Percentiles rank a stretch among this genome's conserved stretches.
Conservation (phyloP, 2,888 invertebrate species). For the Myopa testacea region DNA sequence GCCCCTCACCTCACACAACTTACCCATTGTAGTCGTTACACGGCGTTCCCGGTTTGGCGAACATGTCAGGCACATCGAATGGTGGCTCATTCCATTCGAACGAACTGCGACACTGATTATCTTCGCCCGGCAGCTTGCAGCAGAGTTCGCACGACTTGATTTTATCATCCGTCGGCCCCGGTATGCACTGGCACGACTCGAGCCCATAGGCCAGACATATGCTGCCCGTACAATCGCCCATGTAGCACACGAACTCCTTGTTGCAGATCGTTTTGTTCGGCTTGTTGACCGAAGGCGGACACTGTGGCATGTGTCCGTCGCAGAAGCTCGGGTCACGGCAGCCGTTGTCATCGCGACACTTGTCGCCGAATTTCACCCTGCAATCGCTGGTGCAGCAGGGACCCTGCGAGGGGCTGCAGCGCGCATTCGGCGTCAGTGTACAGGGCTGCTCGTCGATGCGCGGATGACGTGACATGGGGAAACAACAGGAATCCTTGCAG, state of each 20-base stretch:
- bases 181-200: conserved; percentile 94
- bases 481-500: conserved; percentile 93
- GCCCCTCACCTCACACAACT: conserved; percentile 46
- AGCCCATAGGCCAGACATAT: conserved; percentile 96
- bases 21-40: conserved; percentile 92
- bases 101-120: conserved; percentile 86
- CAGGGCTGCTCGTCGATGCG: conserved; percentile 85
- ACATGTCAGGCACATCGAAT: conserved; percentile 93
- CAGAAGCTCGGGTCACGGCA: conserved; percentile 94
- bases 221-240: conserved; percentile 97
- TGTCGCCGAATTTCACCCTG: conserved; percentile 84
- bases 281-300: conserved; percentile 92
- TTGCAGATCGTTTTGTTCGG: conserved; percentile 96
- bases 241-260: conserved; percentile 95
- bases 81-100: conserved; percentile 91
- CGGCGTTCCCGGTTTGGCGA: conserved; percentile 92
- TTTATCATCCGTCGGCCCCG: conserved; percentile 81
- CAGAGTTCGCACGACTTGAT: conserved; percentile 94
- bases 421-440: conserved; percentile 78
- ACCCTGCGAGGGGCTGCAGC: conserved; percentile 75
- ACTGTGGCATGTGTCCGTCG: conserved; percentile 87
- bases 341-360: conserved; percentile 93
- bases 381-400: conserved; percentile 95
- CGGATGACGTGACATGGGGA: conserved; percentile 86
- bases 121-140: conserved; percentile 87